phyloP scores from a whole-genome alignment of 2,113 vertebrate species.

The Protobothrops flavoviridis region DNA sequence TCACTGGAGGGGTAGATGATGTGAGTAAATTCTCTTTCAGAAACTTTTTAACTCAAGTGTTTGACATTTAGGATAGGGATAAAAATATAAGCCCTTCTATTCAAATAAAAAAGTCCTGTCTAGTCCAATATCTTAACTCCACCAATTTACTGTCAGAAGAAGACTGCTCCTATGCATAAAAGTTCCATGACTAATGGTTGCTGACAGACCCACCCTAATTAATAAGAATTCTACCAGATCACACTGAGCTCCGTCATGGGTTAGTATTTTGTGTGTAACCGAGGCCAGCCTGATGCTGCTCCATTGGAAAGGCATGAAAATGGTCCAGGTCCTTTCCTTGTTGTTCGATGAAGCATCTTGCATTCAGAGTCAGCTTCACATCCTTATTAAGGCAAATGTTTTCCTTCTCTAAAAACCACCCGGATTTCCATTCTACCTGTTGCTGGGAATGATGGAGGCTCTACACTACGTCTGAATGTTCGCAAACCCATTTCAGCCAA shows the following conservation, averaged over 20 bases:
- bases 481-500: neutral
- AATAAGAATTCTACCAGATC: neutral
- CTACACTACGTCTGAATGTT: neutral
- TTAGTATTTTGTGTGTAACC: neutral
- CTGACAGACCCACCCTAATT: neutral
- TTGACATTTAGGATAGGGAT: neutral
- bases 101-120: neutral
- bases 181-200: neutral
- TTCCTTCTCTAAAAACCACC: neutral
- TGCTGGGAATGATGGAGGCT: neutral
- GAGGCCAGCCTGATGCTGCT: neutral
- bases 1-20: neutral
- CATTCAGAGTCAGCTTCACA: no score
- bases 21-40: neutral
- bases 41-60: neutral
- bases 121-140: neutral
- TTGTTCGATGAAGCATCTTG: no score
- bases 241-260: no score
- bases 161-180: neutral
- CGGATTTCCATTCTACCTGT: neutral
- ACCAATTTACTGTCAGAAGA: neutral
- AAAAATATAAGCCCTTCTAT: neutral
- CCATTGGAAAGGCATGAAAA: neutral
- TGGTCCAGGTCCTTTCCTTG: neutral
- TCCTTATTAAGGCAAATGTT: no score